Evolutionary conservation across 1,140 invertebrate genomes (phyloP).

Genomic region (Zaprionus kolodkinae): DNA sequence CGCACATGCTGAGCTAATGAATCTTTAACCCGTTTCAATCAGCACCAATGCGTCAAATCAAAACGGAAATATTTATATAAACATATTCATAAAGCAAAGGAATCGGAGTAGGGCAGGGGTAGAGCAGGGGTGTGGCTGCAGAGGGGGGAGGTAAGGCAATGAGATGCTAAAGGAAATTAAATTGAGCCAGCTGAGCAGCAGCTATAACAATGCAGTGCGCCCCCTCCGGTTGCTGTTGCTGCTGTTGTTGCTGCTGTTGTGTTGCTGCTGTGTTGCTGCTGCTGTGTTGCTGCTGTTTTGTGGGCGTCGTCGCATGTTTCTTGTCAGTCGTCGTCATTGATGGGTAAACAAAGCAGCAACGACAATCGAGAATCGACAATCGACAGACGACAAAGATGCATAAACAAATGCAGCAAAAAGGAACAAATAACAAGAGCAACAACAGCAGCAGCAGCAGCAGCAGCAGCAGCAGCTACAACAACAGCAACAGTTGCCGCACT

Average conservation of each 20-base stretch:
- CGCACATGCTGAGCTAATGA: conserved; percentile 44
- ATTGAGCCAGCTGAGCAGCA: conserved; percentile 57
- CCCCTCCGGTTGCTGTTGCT: conserved; percentile 26
- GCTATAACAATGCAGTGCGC: conserved; percentile 8
- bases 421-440: conserved; percentile 52
- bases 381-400: conserved; percentile 77
- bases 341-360: conserved; percentile 71
- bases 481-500: conserved; percentile 32
- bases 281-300: conserved; percentile 31
- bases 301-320: conserved; percentile 73
- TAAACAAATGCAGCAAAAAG: conserved; percentile 71
- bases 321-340: conserved; percentile 77
- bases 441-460: conserved; percentile 21
- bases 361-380: conserved; percentile 46
- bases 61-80: conserved; percentile 79
- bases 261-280: conserved; percentile 33
- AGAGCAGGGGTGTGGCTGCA: not conserved
- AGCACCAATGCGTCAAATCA: conserved; percentile 63
- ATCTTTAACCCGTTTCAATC: conserved; percentile 75
- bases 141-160: conserved; percentile 5
- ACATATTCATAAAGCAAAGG: conserved; percentile 63
- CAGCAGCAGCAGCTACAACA: too few relatives aligned
- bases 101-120: not conserved
- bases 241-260: conserved; percentile 28
- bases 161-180: conserved; percentile 73